Evolutionary conservation across 2,797 vertebrate species (phyloP).

Genomic region (Apogon hyalosoma): DNA sequence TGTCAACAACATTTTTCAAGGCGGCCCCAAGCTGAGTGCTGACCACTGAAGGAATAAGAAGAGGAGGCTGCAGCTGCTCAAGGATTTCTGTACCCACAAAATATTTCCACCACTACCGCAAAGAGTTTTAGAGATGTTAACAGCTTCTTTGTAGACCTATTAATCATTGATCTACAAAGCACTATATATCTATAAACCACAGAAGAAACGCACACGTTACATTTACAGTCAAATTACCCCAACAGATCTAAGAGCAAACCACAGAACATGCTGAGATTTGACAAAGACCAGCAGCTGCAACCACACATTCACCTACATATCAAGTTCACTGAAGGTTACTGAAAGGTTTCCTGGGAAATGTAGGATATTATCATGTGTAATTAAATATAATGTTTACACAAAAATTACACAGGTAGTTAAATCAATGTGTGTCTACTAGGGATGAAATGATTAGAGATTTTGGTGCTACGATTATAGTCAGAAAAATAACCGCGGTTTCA

Average conservation of each 20-base stretch:
- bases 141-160: not conserved
- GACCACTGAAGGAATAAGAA: not conserved
- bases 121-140: not conserved
- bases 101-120: conserved; percentile 10
- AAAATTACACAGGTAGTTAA: not conserved
- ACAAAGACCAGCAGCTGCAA: conserved; percentile 28
- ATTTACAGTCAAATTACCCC: not conserved
- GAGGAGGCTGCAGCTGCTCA: not conserved
- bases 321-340: not conserved
- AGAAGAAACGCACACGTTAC: not conserved
- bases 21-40: not conserved
- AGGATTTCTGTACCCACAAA: not conserved
- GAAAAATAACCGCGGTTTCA: no score
- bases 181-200: not conserved
- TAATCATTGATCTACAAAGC: conserved; percentile 3
- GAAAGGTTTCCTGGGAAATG: not conserved
- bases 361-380: not conserved
- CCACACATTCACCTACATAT: conserved; percentile 4
- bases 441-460: no score
- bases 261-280: conserved; percentile 12
- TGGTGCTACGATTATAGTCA: no score
- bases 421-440: no score
- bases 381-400: not conserved
- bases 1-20: conserved; percentile 18
- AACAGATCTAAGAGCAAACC: conserved; percentile 6